Evolutionary conservation across 2,797 vertebrate genomes (phyloP), one percentile per base, ranked within the genome.

Genomic region (Pelodytes ibericus): DNA sequence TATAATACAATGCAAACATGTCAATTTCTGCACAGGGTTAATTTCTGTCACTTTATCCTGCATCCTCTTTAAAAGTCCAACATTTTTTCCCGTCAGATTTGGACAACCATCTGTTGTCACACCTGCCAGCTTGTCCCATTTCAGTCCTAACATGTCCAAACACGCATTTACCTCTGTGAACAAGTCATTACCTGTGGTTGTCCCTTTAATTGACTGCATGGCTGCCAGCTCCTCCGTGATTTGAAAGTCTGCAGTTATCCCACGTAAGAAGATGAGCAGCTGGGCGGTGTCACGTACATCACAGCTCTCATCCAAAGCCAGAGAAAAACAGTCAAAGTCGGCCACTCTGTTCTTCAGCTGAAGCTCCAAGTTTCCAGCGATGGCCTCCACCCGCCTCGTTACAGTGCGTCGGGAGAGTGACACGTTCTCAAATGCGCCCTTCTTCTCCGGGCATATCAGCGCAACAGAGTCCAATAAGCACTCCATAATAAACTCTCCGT

Each of bases 141-240:
- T 72, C 4, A 61, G 16, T 72, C 70, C 36, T n/a, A 71, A 22
- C 9, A 39, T 61, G 69, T 71, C 57, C 26, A 63, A 5, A 26
- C 11, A 65, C 56, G 29, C 47, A 73, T 73, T 63, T 72, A 73
- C 60, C 10, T 64, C 20, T 53, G 41, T 64, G 29, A 73, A 73
- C 20, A 73, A 53, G 33, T 73, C 60, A 64, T 44, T 73, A 24
- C 60, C 30, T n/a, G 44, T 64, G 22, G 26, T 62, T 8, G 39
- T 73, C n/a, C 22, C 60, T 65, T 73, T 73, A 27, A 65, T 13
- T 64, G 61, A 63, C 22, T 11, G 60, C 1, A 63, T 22, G 22
- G 60, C 60, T 63, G 31, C 60, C 30, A 63, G 60, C 30, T 63
- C 30, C 22, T 63, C 60, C 33, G 15, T 64, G 7, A 64, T 64